phyloP scores from a whole-genome alignment of 2,113 vertebrate genomes.

The Pongo pygmaeus region DNA sequence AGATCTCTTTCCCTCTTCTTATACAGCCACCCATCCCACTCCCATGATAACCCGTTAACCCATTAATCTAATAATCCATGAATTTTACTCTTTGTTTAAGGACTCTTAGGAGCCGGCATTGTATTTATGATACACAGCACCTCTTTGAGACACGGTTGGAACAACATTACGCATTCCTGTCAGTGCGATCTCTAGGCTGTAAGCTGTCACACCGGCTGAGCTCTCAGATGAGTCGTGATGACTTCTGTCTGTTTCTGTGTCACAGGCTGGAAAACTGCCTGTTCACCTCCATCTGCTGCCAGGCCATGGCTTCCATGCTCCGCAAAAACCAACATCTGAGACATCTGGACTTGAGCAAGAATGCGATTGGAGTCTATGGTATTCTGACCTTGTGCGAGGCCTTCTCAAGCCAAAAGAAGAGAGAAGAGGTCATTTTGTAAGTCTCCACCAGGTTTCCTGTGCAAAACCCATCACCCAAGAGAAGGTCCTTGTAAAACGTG shows the following conservation, averaged over 20 bases:
- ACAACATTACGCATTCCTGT: neutral
- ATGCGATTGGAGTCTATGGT: fast-evolving
- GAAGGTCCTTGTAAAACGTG: neutral
- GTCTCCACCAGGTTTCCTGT: neutral
- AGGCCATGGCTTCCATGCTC: neutral
- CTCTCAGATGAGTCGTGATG: fast-evolving
- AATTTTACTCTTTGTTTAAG: neutral
- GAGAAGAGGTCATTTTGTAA: neutral
- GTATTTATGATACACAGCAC: neutral
- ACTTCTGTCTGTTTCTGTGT: neutral
- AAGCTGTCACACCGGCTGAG: fast-evolving
- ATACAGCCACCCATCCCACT: neutral
- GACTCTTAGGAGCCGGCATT: neutral
- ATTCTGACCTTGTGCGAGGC: fast-evolving
- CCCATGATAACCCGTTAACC: neutral
- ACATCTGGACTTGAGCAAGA: slow-evolving; percentile 23
- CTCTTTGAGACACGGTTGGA: neutral
- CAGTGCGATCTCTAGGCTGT: neutral
- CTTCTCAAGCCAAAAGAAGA: fast-evolving
- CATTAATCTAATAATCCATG: neutral
- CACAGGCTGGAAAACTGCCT: neutral
- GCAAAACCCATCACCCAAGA: neutral
- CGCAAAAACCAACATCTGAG: fast-evolving
- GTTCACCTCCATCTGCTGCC: neutral
- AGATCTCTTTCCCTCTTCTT: neutral